These are phyloP conservation scores for Triops longicaudatus DNA, from an alignment of 1,140 invertebrate genomes.

Conservation along the genomic window DNA sequence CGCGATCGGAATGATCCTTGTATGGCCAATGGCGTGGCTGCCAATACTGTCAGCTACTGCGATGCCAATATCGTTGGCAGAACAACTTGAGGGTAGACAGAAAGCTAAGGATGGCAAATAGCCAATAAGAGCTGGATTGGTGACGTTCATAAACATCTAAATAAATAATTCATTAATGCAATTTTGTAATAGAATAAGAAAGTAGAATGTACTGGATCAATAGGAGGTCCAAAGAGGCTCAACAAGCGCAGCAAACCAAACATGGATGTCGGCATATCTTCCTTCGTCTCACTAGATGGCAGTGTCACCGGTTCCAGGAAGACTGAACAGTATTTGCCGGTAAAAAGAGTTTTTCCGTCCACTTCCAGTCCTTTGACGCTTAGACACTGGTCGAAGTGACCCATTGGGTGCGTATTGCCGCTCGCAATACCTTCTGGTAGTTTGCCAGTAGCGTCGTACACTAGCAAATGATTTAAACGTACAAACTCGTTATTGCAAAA, in stretches of 20 bases:
- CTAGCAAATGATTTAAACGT: not conserved
- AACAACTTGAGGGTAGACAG: constrained; percentile 26
- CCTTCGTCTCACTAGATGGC: not conserved
- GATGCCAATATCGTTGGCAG: constrained; percentile 18
- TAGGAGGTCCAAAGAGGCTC: not conserved
- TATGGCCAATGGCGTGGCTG: not conserved
- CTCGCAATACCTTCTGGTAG: constrained; percentile 9
- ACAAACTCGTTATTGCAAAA: too few species aligned
- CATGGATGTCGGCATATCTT: not conserved
- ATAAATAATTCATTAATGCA: not conserved
- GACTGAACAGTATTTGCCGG: constrained; percentile 20
- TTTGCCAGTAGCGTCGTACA: constrained; percentile 17
- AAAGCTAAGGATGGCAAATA: constrained; percentile 24
- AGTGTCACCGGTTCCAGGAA: not conserved
- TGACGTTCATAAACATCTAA: not conserved
- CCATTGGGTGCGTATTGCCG: constrained; percentile 16
- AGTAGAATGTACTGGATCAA: not conserved
- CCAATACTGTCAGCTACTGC: constrained; percentile 19
- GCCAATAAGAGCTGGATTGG: not conserved
- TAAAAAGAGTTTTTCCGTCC: not conserved
- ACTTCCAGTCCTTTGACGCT: not conserved
- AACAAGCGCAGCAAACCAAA: constrained; percentile 10
- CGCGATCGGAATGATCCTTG: not conserved
- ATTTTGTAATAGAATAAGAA: not conserved
- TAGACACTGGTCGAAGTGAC: constrained; percentile 26